These are phyloP conservation scores for Nymphalis polychloros DNA, from an alignment of 2,888 invertebrate species.

Conservation along the genomic window DNA sequence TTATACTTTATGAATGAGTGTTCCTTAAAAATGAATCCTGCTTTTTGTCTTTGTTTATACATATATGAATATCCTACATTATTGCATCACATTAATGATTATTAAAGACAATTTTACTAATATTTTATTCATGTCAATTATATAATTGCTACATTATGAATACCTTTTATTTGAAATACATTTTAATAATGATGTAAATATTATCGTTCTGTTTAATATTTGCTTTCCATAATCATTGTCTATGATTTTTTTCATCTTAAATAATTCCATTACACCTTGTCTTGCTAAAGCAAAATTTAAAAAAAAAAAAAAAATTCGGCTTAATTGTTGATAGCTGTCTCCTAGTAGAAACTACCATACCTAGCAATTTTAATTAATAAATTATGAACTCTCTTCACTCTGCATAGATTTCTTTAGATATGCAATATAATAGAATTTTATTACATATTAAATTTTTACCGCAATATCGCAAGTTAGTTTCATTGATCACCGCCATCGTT, in stretches of 20 bases:
- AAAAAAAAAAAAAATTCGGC: too few species aligned
- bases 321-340: not conserved
- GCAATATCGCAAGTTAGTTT: not conserved
- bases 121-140: slow-evolving; percentile 76
- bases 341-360: not conserved
- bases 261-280: not conserved
- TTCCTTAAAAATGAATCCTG: slow-evolving; percentile 44
- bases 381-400: too few species aligned
- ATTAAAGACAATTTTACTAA: slow-evolving; percentile 75
- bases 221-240: not conserved
- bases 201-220: slow-evolving; percentile 24
- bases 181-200: slow-evolving; percentile 38
- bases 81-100: slow-evolving; percentile 61
- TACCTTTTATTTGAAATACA: slow-evolving; percentile 43
- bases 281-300: too few species aligned
- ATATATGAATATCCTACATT: slow-evolving; percentile 62
- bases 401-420: too few species aligned
- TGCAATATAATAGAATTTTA: not conserved
- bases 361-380: too few species aligned
- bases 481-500: not conserved
- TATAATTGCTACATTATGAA: slow-evolving; percentile 63
- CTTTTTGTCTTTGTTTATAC: slow-evolving; percentile 49
- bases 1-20: slow-evolving; percentile 48
- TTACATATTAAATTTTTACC: not conserved
- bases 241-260: too few species aligned